Conservation (phyloP, 2,113 vertebrate genomes). For the Gallinago media region DNA sequence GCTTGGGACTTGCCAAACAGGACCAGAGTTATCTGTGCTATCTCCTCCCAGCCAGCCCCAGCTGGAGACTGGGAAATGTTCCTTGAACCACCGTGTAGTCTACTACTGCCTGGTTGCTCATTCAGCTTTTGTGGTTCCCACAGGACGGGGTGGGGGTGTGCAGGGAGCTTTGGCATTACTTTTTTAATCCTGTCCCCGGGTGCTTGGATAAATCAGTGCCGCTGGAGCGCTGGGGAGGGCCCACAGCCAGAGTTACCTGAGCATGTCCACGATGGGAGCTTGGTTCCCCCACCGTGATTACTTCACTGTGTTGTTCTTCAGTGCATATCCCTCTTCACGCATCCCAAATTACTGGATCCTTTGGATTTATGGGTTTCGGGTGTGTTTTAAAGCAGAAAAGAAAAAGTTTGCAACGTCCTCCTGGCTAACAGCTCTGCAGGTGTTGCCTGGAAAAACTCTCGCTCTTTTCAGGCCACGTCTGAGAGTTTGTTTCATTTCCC, state of each 20-base stretch:
- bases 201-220: neutral
- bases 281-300: neutral
- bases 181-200: neutral
- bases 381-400: neutral
- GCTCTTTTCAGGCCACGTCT: neutral
- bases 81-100: neutral
- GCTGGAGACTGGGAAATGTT: neutral
- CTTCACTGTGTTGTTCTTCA: neutral
- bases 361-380: neutral
- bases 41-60: constrained; percentile 3
- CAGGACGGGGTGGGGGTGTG: neutral
- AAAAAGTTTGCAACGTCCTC: neutral
- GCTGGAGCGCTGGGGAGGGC: neutral
- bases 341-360: neutral
- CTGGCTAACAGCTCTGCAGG: neutral
- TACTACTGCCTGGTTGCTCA: neutral
- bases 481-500: neutral
- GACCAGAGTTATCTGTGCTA: constrained; percentile 28
- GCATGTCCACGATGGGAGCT: neutral
- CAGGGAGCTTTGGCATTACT: neutral
- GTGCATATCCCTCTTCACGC: neutral
- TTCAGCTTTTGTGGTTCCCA: neutral
- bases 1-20: constrained; percentile 36
- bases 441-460: neutral
- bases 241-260: neutral